A percentile compares a stretch with the other conserved stretches of the same genome.
Evolutionary conservation across 92 coral and sea anemone species (phyloP).

Genomic region (Muricea muricata): DNA sequence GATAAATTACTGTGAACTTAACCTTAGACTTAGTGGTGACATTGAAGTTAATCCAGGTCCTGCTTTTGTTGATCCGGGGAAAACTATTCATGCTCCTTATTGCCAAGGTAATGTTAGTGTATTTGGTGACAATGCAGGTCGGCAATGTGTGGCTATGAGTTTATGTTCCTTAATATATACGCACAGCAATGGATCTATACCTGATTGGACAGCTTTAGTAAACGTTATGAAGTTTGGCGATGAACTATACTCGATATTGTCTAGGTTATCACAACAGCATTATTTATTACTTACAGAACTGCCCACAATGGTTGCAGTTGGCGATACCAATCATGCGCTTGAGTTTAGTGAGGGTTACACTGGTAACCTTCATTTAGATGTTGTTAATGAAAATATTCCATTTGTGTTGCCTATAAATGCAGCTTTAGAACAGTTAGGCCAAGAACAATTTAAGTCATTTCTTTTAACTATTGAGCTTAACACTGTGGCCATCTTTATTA

Average conservation of each 20-base stretch:
- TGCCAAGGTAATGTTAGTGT: slow-evolving; percentile 61
- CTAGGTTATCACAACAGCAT: background rate
- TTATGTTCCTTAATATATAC: slow-evolving; percentile 55
- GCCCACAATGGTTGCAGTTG: background rate
- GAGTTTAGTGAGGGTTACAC: background rate
- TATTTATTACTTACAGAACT: slow-evolving; percentile 32
- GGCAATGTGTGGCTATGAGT: slow-evolving; percentile 70
- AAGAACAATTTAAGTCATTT: slow-evolving; percentile 52
- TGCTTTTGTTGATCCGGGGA: slow-evolving; percentile 42
- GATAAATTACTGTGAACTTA: slow-evolving; percentile 6
- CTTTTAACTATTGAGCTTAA: slow-evolving; percentile 47
- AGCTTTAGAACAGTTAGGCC: slow-evolving; percentile 54
- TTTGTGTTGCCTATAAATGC: slow-evolving; percentile 57
- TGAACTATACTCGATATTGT: slow-evolving; percentile 49
- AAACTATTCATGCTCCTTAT: slow-evolving; percentile 65
- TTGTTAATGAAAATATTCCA: slow-evolving; percentile 34
- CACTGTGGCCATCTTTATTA: slow-evolving; percentile 49
- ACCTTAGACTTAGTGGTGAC: slow-evolving; percentile 43
- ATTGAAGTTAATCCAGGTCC: slow-evolving; percentile 46
- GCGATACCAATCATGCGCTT: no score
- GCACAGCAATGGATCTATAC: slow-evolving; percentile 40
- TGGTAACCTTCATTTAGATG: background rate
- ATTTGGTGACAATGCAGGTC: slow-evolving; percentile 67
- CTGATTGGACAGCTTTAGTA: slow-evolving; percentile 40
- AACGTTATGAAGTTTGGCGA: slow-evolving; percentile 61